Evolutionary conservation across 2,888 invertebrate genomes (phyloP).

Genomic region (Euproctis similis): DNA sequence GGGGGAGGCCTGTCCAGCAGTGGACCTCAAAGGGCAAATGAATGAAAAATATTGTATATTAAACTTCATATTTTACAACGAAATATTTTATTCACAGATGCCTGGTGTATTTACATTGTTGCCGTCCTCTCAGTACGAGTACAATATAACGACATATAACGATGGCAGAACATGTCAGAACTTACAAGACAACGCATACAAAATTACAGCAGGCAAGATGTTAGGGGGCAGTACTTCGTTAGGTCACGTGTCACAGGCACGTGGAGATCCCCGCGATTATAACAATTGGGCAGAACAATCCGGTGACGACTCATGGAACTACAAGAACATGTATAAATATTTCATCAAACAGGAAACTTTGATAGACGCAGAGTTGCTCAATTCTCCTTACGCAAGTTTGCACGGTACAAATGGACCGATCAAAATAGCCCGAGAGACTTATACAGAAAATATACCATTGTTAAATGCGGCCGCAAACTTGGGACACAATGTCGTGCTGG

Average conservation of each 20-base stretch:
- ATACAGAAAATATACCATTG: background rate
- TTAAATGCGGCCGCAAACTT: slow-evolving; percentile 4
- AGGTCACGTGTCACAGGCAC: slow-evolving; percentile 25
- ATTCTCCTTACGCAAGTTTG: background rate
- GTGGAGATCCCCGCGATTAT: slow-evolving; percentile 28
- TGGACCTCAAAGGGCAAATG: too few species aligned
- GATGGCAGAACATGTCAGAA: slow-evolving; percentile 25
- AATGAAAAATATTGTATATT: too few species aligned
- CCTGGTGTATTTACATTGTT: slow-evolving; percentile 24
- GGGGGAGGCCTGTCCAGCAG: too few species aligned
- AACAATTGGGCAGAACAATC: slow-evolving; percentile 25
- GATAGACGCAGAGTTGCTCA: slow-evolving; percentile 18
- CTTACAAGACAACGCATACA: slow-evolving; percentile 6
- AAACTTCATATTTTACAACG: too few species aligned
- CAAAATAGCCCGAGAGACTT: slow-evolving; percentile 5
- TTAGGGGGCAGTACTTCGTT: slow-evolving; percentile 38
- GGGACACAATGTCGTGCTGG: slow-evolving; percentile 8
- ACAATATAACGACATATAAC: slow-evolving; percentile 24
- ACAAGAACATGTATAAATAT: slow-evolving; percentile 23
- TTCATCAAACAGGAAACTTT: slow-evolving; percentile 33
- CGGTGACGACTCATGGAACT: slow-evolving; percentile 28
- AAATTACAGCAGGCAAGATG: slow-evolving; percentile 33
- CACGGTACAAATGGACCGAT: slow-evolving; percentile 14
- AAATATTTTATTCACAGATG: too few species aligned
- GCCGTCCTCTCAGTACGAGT: slow-evolving; percentile 24